Evolutionary conservation across 1,140 invertebrate species (phyloP).

Genomic region (Caenorhabditis briggsae): DNA sequence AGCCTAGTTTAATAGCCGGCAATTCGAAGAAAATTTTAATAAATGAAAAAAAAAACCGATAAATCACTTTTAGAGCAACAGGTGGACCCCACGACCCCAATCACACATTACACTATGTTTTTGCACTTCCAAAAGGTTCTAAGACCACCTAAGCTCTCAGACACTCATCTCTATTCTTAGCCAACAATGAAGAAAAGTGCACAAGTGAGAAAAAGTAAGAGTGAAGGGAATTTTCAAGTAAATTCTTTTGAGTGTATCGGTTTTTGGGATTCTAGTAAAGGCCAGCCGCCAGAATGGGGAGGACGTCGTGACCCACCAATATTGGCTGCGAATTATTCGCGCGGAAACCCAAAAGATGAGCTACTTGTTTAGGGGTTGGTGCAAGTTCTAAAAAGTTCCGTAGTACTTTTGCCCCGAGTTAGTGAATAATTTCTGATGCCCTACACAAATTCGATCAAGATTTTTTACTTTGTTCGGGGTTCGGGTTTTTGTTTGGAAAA

Average conservation of each 20-base stretch:
- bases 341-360: conserved; percentile 52
- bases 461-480: background rate
- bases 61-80: background rate
- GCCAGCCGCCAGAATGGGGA: background rate
- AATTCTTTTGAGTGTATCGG: conserved; percentile 54
- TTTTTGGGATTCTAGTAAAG: conserved; percentile 43
- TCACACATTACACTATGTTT: conserved; percentile 4
- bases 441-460: conserved; percentile 14
- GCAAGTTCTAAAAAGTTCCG: conserved; percentile 20
- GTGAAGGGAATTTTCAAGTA: conserved; percentile 20
- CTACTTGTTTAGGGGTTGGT: conserved; percentile 9
- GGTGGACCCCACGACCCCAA: background rate
- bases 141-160: conserved; percentile 11
- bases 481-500: background rate
- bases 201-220: background rate
- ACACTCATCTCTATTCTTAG: background rate
- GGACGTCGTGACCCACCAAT: conserved; percentile 8
- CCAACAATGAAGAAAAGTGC: conserved; percentile 1
- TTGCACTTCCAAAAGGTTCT: conserved; percentile 26
- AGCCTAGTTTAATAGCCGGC: no score
- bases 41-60: no score
- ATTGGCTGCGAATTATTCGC: conserved; percentile 51
- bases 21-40: no score
- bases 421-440: conserved; percentile 47
- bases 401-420: background rate